Evolutionary conservation across 2,113 vertebrate species (phyloP), one percentile per base, ranked within the genome.

Genomic region (Paradisaea rubra): DNA sequence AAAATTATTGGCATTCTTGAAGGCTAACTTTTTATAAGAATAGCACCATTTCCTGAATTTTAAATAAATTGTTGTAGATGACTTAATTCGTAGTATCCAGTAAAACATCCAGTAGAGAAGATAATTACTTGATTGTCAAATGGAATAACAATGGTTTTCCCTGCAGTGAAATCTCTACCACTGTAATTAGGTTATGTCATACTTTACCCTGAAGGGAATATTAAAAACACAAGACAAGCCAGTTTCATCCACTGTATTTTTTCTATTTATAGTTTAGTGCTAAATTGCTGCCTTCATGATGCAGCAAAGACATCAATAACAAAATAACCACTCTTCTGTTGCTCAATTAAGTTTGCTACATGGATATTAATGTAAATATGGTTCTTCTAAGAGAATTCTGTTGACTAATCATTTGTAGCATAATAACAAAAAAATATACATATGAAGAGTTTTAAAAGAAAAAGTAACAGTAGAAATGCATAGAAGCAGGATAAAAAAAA

Each of bases 41-140:
- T 28, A 84, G 8, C 42, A 65, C 15, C 6, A 91, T 89, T 97
- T 90, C 78, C 80, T 95, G 93, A 95, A 80, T 95, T 97, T 94
- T 94, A 97, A 98, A 95, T 95, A 97, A 96, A 89, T 95, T 97
- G 13, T 54, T 88, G 19, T 83, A 18, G 42, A 96, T 96, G 17
- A 79, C 88, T 97, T 97, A 97, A 97, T 97, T 97, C 98, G 91
- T 88, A 95, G 73, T 53, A 96, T 91, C 84, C 74, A 97, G 79
- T 93, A 96, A 97, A 97, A 94, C 49, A 96, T 95, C 91, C 88
- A 95, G 79, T 92, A 91, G 89, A 96, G 93, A 98, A 97, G 78
- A 93, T 97, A 98, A 98, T 98, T 97, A 97, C 94, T 97, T 97
- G 84, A 97, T 97, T 98, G 91, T 98, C 95, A 97, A 97, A 97